Evolutionary conservation across 35 echinoderm and acorn worm genomes (phyloP).

Genomic region (Apostichopus japonicus): DNA sequence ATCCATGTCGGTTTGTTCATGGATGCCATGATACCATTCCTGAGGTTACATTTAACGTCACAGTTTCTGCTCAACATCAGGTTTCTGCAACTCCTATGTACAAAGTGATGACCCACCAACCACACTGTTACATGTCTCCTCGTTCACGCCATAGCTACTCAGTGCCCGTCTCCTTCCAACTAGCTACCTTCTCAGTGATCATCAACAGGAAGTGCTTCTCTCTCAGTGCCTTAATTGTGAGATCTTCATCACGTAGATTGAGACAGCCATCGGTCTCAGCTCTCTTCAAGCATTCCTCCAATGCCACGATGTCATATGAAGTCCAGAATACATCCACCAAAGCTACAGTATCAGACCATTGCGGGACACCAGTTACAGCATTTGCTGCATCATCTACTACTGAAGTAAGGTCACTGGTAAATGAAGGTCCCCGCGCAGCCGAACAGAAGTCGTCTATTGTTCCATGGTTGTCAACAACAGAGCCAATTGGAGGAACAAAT

Average conservation of each 20-base stretch:
- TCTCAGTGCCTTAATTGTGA: background rate
- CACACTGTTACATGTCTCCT: background rate
- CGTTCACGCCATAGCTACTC: background rate
- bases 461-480: too few relatives aligned
- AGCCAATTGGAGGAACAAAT: too few relatives aligned
- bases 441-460: too few relatives aligned
- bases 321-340: background rate
- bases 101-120: background rate
- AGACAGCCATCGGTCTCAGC: background rate
- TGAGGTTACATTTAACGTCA: background rate
- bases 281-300: background rate
- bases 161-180: background rate
- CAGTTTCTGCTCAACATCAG: background rate
- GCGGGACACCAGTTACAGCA: too few relatives aligned
- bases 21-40: background rate
- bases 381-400: too few relatives aligned
- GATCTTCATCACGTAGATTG: background rate
- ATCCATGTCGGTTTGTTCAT: background rate
- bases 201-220: background rate
- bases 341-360: background rate
- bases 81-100: background rate
- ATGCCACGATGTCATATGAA: background rate
- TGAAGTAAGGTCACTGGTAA: too few relatives aligned
- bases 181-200: background rate
- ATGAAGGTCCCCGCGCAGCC: too few relatives aligned